These are phyloP conservation scores for Hesperophylax magnus DNA, from an alignment of 1,140 invertebrate genomes.

Conservation along the genomic window DNA sequence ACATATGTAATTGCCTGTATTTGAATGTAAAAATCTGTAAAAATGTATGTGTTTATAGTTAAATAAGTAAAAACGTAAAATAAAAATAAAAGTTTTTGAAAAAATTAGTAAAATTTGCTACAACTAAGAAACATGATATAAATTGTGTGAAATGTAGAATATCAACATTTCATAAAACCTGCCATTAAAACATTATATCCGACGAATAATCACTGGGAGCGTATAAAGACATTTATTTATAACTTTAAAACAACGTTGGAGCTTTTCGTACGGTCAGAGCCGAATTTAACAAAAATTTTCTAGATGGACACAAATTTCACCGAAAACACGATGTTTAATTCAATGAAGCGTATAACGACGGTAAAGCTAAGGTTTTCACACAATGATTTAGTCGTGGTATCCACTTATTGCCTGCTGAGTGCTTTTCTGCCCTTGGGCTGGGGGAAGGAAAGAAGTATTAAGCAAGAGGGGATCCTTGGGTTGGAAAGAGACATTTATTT, in stretches of 20 bases:
- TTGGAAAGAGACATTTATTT: too few relatives aligned
- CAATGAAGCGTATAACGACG: background rate
- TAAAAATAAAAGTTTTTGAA: too few relatives aligned
- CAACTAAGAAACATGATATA: too few relatives aligned
- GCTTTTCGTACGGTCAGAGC: background rate
- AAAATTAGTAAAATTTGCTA: too few relatives aligned
- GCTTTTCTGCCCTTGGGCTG: background rate
- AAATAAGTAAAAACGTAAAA: too few relatives aligned
- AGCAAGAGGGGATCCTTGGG: background rate
- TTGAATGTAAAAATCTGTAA: too few relatives aligned
- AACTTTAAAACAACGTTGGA: background rate
- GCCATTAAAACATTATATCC: background rate
- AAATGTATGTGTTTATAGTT: too few relatives aligned
- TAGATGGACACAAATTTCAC: background rate
- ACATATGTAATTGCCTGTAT: too few relatives aligned
- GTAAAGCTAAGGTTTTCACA: background rate
- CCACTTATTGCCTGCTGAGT: background rate
- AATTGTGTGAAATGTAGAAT: too few relatives aligned
- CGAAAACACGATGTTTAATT: background rate
- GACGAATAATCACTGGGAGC: background rate
- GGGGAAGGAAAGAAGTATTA: background rate
- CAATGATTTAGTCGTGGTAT: background rate
- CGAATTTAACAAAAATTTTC: background rate
- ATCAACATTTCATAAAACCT: background rate
- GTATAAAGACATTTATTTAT: background rate